phyloP scores from a whole-genome alignment of 2,113 vertebrate species.

The Donacobius atricapilla region DNA sequence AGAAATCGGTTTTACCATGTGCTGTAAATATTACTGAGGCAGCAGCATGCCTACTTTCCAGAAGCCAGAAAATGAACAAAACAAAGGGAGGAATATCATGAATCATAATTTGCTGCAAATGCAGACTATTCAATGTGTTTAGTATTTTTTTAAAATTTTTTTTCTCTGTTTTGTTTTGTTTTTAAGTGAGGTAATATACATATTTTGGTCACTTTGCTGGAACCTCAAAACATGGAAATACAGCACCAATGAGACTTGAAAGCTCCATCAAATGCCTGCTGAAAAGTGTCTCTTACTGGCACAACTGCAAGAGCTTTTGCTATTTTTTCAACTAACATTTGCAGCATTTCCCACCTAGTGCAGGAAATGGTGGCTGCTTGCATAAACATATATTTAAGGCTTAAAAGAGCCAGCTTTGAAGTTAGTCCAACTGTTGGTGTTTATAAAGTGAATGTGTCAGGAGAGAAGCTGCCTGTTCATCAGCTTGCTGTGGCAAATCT shows the following conservation, averaged over 20 bases:
- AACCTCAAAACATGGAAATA: constrained; percentile 16
- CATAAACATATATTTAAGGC: constrained; percentile 22
- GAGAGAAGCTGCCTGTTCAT: not conserved
- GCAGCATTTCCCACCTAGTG: constrained; percentile 2
- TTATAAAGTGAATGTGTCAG: not conserved
- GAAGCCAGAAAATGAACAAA: constrained; percentile 30
- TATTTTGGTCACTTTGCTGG: constrained; percentile 40
- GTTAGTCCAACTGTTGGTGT: not conserved
- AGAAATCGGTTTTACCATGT: constrained; percentile 18
- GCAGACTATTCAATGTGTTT: not conserved
- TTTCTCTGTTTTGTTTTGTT: not conserved
- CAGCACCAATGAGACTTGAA: not conserved
- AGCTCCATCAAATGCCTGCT: not conserved
- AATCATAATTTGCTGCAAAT: not conserved
- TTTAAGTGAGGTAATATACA: not conserved
- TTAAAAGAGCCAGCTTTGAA: constrained; percentile 8
- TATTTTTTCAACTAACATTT: not conserved
- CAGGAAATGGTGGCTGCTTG: not conserved
- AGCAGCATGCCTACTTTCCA: constrained; percentile 30
- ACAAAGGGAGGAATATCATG: not conserved
- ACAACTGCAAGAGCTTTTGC: not conserved
- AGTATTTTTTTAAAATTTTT: not conserved
- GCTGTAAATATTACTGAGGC: constrained; percentile 45
- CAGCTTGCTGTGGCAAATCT: not conserved
- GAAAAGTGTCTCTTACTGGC: constrained; percentile 4